Conservation (phyloP, 2,888 invertebrate species). For the Drosophila peninsularis region DNA sequence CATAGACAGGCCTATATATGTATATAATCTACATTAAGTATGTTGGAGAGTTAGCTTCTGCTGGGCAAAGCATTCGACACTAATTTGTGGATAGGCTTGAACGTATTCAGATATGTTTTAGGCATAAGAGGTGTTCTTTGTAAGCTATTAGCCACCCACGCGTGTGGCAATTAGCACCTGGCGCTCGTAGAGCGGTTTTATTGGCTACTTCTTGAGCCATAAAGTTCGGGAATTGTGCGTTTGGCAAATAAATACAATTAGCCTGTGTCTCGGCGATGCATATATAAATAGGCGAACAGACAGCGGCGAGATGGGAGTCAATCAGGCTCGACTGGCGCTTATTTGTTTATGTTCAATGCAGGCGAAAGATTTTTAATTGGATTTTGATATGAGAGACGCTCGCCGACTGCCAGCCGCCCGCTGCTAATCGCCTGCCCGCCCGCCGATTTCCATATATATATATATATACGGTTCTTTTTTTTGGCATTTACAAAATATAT, state of each 20-base stretch:
- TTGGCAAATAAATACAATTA: slow-evolving; percentile 15
- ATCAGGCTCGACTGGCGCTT: slow-evolving; percentile 41
- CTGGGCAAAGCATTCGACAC: slow-evolving; percentile 55
- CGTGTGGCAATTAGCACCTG: slow-evolving; percentile 56
- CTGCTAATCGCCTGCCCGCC: slow-evolving; percentile 21
- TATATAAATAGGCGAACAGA: neutral
- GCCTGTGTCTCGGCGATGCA: neutral
- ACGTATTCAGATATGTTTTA: slow-evolving; percentile 4
- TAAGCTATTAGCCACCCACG: slow-evolving; percentile 21
- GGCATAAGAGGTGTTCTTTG: neutral
- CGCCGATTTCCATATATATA: slow-evolving; percentile 33
- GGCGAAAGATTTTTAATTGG: slow-evolving; percentile 73
- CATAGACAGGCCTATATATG: neutral
- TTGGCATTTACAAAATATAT: slow-evolving; percentile 64
- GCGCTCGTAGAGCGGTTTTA: slow-evolving; percentile 52
- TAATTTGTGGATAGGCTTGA: slow-evolving; percentile 25
- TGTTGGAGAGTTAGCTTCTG: slow-evolving; percentile 10
- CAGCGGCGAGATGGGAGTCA: slow-evolving; percentile 22
- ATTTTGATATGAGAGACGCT: slow-evolving; percentile 65
- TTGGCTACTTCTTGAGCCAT: slow-evolving; percentile 27
- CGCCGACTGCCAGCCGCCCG: slow-evolving; percentile 22
- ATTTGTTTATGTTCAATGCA: slow-evolving; percentile 60
- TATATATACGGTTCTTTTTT: slow-evolving; percentile 22
- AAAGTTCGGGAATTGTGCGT: slow-evolving; percentile 6
- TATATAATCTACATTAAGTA: neutral